Evolutionary conservation across 2,797 vertebrate genomes (phyloP), one percentile per base, ranked within the genome.

Genomic region (Mormyrops attenuatus): DNA sequence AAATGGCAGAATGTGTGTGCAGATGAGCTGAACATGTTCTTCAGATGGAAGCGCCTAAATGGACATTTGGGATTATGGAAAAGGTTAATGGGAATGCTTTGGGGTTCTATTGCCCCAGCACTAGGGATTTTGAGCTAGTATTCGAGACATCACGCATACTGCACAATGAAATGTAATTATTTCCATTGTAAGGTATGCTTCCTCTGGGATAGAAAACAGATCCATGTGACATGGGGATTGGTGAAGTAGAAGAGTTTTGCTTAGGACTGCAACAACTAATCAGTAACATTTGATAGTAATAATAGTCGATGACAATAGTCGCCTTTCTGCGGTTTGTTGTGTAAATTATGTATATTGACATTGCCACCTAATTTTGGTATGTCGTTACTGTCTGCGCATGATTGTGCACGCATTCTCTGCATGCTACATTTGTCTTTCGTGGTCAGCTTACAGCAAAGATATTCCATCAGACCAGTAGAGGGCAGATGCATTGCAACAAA

Each of bases 401-500:
- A 26, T 63, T 26, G 20, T 57, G n/a, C 57, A 26, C 9, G 55
- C 55, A 57, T 57, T 57, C 6, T 57, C 55, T 60, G 26, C 63
- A 15, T 30, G 9, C 63, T 30, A 30, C 60, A 30, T 66, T 66
- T 66, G 60, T 30, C 63, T 34, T 30, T 69, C 0, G 3, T 15
- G 66, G 13, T 69, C 66, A 13, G 26, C 4, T 0, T 34, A 15
- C 26, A 69, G 66, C 26, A 69, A 69, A 69, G 66, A 15, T 34
- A 15, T 69, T 13, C 30, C 11, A 34, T 30, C 30, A 69, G 30
- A 69, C 66, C 66, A 34, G 30, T 34, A 69, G 66, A 69, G 66
- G 66, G 66, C 66, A 69, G 66, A 69, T 69, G 66, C 66, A 69
- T 69, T 44, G 73, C 34, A 80, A 80, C 73, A 80, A 80, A 77